Percentiles rank a stretch among this genome's conserved stretches.
Evolutionary conservation across 2,113 vertebrate species (phyloP).

Genomic region (Crotophaga sulcirostris): DNA sequence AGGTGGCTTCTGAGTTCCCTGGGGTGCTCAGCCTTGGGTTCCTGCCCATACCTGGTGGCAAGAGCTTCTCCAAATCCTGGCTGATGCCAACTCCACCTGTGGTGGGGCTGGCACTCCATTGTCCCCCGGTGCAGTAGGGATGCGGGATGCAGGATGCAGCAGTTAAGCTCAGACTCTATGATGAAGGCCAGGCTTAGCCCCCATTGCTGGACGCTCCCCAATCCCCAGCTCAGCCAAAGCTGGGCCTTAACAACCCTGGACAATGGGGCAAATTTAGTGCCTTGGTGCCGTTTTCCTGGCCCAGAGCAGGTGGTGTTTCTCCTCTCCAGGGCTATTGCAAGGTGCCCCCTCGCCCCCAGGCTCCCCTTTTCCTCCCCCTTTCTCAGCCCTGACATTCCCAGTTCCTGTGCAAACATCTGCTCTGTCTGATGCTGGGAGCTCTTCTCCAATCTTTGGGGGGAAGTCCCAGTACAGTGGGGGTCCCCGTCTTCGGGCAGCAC

Average conservation of each 20-base stretch:
- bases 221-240: neutral
- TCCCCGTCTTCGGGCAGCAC: neutral
- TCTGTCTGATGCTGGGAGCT: neutral
- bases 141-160: fast-evolving
- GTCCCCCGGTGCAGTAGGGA: fast-evolving
- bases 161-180: neutral
- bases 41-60: neutral
- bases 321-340: neutral
- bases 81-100: neutral
- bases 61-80: neutral
- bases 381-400: neutral
- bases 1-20: neutral
- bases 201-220: fast-evolving
- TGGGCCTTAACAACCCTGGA: fast-evolving
- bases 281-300: neutral
- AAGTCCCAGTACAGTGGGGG: too few species aligned
- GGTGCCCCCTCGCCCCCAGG: neutral
- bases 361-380: neutral
- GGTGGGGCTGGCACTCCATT: fast-evolving
- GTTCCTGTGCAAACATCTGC: neutral
- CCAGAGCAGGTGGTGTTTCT: neutral
- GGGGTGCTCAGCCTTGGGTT: neutral
- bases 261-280: neutral
- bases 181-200: neutral
- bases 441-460: neutral